A percentile compares a stretch with the other conserved stretches of the same genome.
Conservation (phyloP, 2,113 vertebrate genomes). For the Corapipo altera region DNA sequence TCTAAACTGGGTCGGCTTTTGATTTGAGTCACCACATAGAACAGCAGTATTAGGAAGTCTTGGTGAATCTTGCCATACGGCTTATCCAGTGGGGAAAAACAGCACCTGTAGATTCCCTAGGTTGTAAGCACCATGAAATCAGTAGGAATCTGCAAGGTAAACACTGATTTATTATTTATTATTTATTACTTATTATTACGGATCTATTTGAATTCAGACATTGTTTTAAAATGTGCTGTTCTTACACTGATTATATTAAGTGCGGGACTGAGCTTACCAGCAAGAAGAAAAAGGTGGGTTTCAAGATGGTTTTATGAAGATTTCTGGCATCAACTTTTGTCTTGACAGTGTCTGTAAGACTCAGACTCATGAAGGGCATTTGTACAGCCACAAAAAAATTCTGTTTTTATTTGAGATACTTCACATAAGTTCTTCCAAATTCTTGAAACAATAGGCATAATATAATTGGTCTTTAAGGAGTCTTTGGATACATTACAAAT, state of each 20-base stretch:
- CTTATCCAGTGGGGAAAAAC: background rate
- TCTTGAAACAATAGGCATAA: conserved; percentile 10
- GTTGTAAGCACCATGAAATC: background rate
- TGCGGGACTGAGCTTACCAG: background rate
- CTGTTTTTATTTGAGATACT: conserved; percentile 10
- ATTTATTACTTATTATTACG: background rate
- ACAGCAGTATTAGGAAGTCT: background rate
- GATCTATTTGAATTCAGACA: background rate
- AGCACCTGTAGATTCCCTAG: background rate
- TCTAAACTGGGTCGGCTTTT: background rate
- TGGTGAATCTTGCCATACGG: background rate
- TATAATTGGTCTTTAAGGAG: background rate
- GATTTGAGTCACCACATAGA: background rate
- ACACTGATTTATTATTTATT: background rate
- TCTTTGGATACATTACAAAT: background rate
- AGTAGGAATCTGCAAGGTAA: background rate
- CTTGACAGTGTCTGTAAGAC: background rate
- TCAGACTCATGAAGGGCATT: background rate
- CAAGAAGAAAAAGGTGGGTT: background rate
- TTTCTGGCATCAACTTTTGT: background rate
- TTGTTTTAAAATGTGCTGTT: background rate
- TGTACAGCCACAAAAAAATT: background rate
- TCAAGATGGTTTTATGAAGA: background rate
- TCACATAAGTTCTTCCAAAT: background rate
- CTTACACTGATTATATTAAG: background rate